These are phyloP conservation scores for Cathartes aura DNA, from an alignment of 2,113 vertebrate genomes.

Conservation along the genomic window DNA sequence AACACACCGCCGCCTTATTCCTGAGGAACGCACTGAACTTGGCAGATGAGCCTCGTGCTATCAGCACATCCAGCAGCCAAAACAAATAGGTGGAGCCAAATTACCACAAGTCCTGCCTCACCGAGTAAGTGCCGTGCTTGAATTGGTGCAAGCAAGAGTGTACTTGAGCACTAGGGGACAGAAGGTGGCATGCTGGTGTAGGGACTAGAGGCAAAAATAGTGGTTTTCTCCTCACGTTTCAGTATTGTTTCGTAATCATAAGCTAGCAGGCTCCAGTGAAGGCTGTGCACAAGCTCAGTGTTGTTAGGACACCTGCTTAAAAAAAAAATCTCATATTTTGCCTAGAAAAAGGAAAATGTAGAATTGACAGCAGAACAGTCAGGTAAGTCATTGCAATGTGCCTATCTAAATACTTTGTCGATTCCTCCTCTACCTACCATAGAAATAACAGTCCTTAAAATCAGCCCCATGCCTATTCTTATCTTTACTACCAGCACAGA, in stretches of 20 bases:
- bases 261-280: not conserved
- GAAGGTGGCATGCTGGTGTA: not conserved
- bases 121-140: not conserved
- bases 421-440: not conserved
- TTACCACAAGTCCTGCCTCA: not conserved
- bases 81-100: not conserved
- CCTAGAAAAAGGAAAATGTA: not conserved
- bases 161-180: not conserved
- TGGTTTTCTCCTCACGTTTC: not conserved
- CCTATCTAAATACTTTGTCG: not conserved
- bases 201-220: not conserved
- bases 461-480: not conserved
- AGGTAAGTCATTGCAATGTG: not conserved
- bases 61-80: not conserved
- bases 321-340: not conserved
- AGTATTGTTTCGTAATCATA: not conserved
- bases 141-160: not conserved
- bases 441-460: not conserved
- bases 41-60: not conserved
- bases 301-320: not conserved
- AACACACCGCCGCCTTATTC: fast-evolving
- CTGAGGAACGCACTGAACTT: not conserved
- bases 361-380: not conserved
- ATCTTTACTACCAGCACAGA: not conserved
- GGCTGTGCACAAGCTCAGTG: not conserved